A percentile compares a stretch with the other conserved stretches of the same genome.
Conservation (phyloP, 2,113 vertebrate genomes). For the Potamarius usumacintae region DNA sequence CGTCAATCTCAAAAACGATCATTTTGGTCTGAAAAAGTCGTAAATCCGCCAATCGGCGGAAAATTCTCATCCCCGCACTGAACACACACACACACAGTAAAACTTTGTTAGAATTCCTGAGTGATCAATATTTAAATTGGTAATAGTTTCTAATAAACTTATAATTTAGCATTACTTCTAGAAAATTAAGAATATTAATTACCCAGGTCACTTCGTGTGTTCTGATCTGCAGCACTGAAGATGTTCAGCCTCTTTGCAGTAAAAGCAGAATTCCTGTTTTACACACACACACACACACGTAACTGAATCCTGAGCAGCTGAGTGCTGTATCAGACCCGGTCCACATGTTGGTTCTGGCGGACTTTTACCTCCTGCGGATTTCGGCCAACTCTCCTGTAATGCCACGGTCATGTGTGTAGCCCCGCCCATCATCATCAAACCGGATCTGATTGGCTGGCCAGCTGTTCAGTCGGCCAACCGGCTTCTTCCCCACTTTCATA, state of each 20-base stretch:
- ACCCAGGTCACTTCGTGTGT: constrained; percentile 60
- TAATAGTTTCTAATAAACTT: not conserved
- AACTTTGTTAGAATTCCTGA: not conserved
- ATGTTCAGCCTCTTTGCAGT: constrained; percentile 80
- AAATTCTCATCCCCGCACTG: too few species aligned
- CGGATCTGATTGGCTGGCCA: constrained; percentile 67
- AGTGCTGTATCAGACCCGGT: not conserved
- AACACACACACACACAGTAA: not conserved
- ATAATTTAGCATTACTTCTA: not conserved
- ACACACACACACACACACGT: constrained; percentile 35
- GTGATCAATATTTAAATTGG: not conserved
- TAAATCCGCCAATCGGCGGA: too few species aligned
- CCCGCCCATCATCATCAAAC: constrained; percentile 78
- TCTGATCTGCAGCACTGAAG: constrained; percentile 71
- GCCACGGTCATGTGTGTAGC: constrained; percentile 50
- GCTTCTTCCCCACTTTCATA: constrained; percentile 79
- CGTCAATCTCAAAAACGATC: too few species aligned
- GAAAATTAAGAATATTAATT: constrained; percentile 8
- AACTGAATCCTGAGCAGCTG: not conserved
- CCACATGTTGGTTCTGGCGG: too few species aligned
- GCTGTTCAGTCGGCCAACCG: constrained; percentile 28
- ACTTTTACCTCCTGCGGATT: constrained; percentile 66
- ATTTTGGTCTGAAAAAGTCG: too few species aligned
- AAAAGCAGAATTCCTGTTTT: constrained; percentile 71
- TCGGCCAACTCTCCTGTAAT: constrained; percentile 46